Conservation (phyloP, 1,140 invertebrate genomes). For the Orchestia grillus region DNA sequence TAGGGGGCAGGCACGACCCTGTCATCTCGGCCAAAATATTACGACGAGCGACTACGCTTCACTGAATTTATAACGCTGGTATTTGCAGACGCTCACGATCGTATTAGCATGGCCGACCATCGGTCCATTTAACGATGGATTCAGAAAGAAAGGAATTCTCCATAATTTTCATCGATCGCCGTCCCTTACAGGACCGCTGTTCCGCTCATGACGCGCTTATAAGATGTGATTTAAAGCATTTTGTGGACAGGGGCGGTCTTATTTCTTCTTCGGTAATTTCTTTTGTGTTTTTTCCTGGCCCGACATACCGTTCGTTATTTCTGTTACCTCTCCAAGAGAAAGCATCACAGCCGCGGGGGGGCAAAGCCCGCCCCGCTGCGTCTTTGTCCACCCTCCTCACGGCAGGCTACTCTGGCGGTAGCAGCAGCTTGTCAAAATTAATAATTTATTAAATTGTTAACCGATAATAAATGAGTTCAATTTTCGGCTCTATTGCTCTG, state of each 20-base stretch:
- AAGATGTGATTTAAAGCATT: neutral
- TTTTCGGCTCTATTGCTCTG: too few species aligned
- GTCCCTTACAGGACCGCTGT: neutral
- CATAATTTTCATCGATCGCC: neutral
- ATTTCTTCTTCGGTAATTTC: too few species aligned
- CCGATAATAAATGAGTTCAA: too few species aligned
- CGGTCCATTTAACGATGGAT: constrained; percentile 29
- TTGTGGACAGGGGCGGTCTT: neutral
- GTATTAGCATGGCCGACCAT: neutral
- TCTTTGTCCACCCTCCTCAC: too few species aligned
- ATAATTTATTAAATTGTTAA: too few species aligned
- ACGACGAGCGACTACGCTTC: neutral
- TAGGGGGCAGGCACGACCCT: neutral
- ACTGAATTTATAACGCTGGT: constrained; percentile 36
- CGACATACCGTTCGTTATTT: too few species aligned
- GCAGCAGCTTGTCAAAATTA: too few species aligned
- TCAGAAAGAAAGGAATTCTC: constrained; percentile 6
- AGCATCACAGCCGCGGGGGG: too few species aligned
- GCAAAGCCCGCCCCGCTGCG: too few species aligned
- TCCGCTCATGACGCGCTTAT: neutral
- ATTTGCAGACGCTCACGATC: constrained; percentile 29
- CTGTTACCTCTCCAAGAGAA: too few species aligned
- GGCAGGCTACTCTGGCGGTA: too few species aligned
- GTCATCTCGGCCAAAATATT: constrained; percentile 1
- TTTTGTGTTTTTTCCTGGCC: too few species aligned